Conservation (phyloP, 1,140 invertebrate genomes). For the Bombus balteatus region DNA sequence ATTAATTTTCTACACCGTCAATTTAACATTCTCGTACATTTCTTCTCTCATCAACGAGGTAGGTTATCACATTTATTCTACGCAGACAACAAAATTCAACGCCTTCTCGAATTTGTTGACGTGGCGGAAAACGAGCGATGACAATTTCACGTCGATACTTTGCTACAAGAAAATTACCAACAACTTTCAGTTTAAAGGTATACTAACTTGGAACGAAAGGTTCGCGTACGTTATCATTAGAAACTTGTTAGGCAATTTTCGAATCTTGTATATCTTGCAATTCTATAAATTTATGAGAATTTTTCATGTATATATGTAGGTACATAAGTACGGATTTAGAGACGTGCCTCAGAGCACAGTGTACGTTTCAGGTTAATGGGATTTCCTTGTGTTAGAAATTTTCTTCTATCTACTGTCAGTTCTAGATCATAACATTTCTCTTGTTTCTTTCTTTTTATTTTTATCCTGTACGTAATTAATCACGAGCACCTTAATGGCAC, state of each 20-base stretch:
- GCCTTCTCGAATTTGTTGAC: slow-evolving; percentile 14
- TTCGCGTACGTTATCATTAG: too few species aligned
- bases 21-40: slow-evolving; percentile 34
- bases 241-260: too few species aligned
- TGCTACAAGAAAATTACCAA: neutral
- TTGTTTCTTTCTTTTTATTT: neutral
- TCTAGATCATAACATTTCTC: neutral
- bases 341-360: neutral
- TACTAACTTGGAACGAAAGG: too few species aligned
- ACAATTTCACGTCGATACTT: neutral
- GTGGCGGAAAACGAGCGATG: neutral
- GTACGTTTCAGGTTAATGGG: slow-evolving; percentile 44
- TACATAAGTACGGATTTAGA: too few species aligned
- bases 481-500: too few species aligned
- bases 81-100: neutral
- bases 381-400: slow-evolving; percentile 46
- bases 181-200: neutral
- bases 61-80: slow-evolving; percentile 41
- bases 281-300: too few species aligned
- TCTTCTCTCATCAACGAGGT: neutral
- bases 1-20: neutral
- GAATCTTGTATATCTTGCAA: too few species aligned
- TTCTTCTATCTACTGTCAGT: neutral
- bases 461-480: neutral
- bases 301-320: too few species aligned